A percentile compares a stretch with the other conserved stretches of the same genome.
Evolutionary conservation across 2,113 vertebrate species (phyloP).

Genomic region (Cardinalis cardinalis): DNA sequence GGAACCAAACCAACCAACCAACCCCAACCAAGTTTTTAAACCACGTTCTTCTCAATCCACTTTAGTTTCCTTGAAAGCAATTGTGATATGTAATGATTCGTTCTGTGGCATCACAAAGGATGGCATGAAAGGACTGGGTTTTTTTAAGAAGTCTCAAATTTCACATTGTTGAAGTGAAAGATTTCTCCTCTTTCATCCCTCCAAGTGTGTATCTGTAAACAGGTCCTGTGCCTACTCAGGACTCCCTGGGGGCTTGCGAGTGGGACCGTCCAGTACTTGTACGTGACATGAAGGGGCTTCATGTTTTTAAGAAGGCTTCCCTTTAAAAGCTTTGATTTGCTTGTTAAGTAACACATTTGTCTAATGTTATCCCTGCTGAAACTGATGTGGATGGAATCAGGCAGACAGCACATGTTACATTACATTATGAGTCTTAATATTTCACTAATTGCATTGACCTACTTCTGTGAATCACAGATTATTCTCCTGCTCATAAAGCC

Average conservation of each 20-base stretch:
- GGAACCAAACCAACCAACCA: background rate
- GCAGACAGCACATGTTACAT: background rate
- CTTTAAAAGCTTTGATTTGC: background rate
- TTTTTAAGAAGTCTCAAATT: background rate
- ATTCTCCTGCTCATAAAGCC: background rate
- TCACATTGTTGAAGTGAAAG: background rate
- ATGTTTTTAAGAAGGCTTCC: background rate
- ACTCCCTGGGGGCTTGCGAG: rapidly evolving
- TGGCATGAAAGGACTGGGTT: rapidly evolving
- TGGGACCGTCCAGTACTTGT: background rate
- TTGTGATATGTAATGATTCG: background rate
- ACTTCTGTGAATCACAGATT: constrained; percentile 17
- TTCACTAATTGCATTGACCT: constrained; percentile 31
- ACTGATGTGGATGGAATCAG: background rate
- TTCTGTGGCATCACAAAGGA: background rate
- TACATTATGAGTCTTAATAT: background rate
- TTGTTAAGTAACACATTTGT: background rate
- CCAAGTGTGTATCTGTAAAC: background rate
- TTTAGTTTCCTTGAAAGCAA: background rate
- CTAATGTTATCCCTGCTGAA: background rate
- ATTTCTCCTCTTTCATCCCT: background rate
- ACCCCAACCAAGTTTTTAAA: background rate
- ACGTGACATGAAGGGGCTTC: background rate
- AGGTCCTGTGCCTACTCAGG: background rate
- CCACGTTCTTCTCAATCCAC: background rate